These are phyloP conservation scores for Notoglanidium macrostoma DNA, from an alignment of 2,797 vertebrate species.

Conservation along the genomic window DNA sequence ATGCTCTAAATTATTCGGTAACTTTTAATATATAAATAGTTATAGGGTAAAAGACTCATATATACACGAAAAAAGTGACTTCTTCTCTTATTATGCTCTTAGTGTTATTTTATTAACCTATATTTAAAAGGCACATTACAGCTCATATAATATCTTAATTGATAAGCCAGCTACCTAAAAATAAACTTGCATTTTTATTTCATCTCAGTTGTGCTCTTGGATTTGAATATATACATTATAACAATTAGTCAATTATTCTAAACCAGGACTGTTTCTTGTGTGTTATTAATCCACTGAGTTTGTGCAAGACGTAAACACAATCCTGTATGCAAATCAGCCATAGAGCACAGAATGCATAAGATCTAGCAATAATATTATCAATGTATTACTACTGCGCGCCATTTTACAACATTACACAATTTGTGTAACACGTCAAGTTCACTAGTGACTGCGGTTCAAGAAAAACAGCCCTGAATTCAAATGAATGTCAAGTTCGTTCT, in stretches of 20 bases:
- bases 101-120: not conserved
- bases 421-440: not conserved
- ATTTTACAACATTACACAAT: no score
- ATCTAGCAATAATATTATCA: no score
- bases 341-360: not conserved
- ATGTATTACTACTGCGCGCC: not conserved
- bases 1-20: not conserved
- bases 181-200: not conserved
- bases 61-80: no score
- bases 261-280: not conserved
- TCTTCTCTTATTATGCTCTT: not conserved
- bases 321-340: not conserved
- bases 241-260: not conserved
- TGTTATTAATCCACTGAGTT: not conserved
- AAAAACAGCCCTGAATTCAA: not conserved
- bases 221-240: not conserved
- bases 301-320: not conserved
- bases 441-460: not conserved
- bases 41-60: no score
- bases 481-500: not conserved
- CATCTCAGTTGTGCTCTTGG: not conserved
- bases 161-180: not conserved
- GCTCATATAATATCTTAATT: not conserved
- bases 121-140: not conserved
- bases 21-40: not conserved